phyloP scores from a whole-genome alignment of 2,113 vertebrate species.

The Eptatretus burgeri region DNA sequence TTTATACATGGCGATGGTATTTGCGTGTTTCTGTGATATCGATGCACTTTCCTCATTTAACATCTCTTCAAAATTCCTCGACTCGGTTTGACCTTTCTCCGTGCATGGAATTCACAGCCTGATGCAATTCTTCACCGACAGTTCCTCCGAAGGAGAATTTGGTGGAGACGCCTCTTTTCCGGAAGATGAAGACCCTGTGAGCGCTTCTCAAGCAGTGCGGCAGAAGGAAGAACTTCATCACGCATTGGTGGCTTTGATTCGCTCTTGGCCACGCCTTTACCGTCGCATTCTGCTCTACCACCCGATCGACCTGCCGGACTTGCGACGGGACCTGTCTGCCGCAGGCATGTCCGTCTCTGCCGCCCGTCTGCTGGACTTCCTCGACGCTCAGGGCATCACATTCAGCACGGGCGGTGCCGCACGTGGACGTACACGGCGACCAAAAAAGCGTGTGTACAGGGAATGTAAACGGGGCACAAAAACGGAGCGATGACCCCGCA shows the following conservation, averaged over 20 bases:
- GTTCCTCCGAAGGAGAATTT: constrained; percentile 9
- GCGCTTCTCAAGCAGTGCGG: constrained; percentile 26
- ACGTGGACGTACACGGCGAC: too few species aligned
- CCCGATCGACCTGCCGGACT: constrained; percentile 37
- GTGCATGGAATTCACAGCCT: not conserved
- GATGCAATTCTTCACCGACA: not conserved
- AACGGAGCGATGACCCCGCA: too few species aligned
- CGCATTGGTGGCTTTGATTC: constrained; percentile 33
- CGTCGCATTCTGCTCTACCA: constrained; percentile 39
- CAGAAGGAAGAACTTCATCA: constrained; percentile 21
- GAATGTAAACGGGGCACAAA: too few species aligned
- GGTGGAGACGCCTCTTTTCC: constrained; percentile 18
- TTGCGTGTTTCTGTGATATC: too few species aligned
- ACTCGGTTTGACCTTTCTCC: not conserved
- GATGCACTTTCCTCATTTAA: too few species aligned
- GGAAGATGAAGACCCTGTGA: constrained; percentile 21
- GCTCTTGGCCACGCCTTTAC: constrained; percentile 25
- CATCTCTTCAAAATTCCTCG: not conserved
- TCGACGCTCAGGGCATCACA: constrained; percentile 64
- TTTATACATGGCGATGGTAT: too few species aligned
- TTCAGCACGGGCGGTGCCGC: constrained; percentile 36
- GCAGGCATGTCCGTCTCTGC: constrained; percentile 34
- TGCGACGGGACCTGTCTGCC: constrained; percentile 34
- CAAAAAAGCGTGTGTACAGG: too few species aligned
- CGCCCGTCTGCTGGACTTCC: constrained; percentile 39